These are phyloP conservation scores for Meiosimyza decipiens DNA, from an alignment of 2,888 invertebrate species.

Conservation along the genomic window DNA sequence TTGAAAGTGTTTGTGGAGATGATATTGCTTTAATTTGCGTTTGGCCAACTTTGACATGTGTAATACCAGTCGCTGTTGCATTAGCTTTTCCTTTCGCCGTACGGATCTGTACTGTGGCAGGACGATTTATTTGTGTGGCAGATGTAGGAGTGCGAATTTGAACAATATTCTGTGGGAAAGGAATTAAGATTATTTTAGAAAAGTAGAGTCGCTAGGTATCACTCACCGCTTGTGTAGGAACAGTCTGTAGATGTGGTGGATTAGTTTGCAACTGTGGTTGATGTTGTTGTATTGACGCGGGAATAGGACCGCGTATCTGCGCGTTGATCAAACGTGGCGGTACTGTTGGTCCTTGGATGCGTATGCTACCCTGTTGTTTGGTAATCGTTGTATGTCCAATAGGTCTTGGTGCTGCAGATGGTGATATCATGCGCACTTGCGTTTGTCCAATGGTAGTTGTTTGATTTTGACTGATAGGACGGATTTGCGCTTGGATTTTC, in stretches of 20 bases:
- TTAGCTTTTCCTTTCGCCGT: constrained; percentile 55
- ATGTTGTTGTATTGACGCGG: constrained; percentile 45
- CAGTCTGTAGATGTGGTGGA: constrained; percentile 60
- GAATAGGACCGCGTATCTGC: constrained; percentile 60
- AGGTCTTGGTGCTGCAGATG: constrained; percentile 62
- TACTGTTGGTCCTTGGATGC: constrained; percentile 60
- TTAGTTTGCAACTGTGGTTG: constrained; percentile 54
- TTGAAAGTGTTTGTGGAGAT: constrained; percentile 53
- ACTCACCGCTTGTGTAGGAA: constrained; percentile 63
- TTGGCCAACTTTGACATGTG: constrained; percentile 66
- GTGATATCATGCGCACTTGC: constrained; percentile 74
- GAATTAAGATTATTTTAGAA: constrained; percentile 19
- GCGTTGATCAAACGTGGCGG: constrained; percentile 62
- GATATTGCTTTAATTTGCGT: constrained; percentile 66
- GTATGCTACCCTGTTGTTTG: constrained; percentile 64
- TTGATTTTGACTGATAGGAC: constrained; percentile 69
- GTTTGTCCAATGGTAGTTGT: constrained; percentile 69
- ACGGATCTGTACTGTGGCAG: constrained; percentile 64
- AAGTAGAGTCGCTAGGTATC: constrained; percentile 25
- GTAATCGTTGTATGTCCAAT: constrained; percentile 68
- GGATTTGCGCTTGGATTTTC: constrained; percentile 69
- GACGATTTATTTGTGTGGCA: constrained; percentile 58
- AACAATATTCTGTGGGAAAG: constrained; percentile 59
- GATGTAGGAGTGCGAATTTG: constrained; percentile 62
- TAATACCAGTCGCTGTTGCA: constrained; percentile 52